phyloP scores from a whole-genome alignment of 1,140 invertebrate species.

The Chironomus tepperi region DNA sequence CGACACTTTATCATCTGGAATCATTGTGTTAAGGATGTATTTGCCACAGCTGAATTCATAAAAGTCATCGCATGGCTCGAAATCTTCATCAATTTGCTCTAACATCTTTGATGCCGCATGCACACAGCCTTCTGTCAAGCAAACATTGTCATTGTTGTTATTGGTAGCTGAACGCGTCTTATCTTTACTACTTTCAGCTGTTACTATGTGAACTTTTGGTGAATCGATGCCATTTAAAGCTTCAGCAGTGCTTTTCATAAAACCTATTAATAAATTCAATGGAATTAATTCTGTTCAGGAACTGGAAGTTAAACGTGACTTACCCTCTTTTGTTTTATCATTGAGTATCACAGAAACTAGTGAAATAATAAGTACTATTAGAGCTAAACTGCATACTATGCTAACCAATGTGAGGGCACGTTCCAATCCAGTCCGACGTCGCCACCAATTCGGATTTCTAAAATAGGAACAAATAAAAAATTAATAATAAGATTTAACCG shows the following conservation, averaged over 20 bases:
- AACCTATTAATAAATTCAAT: constrained; percentile 35
- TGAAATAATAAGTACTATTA: constrained; percentile 55
- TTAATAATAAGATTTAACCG: too few species aligned
- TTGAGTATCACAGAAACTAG: constrained; percentile 46
- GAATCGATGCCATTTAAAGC: constrained; percentile 35
- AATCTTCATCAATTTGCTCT: constrained; percentile 58
- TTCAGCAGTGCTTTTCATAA: constrained; percentile 39
- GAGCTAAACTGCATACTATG: constrained; percentile 51
- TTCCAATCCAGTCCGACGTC: constrained; percentile 67
- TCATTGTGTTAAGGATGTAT: constrained; percentile 61
- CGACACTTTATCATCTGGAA: constrained; percentile 71
- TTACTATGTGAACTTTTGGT: constrained; percentile 23
- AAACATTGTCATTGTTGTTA: constrained; percentile 40
- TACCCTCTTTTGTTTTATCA: constrained; percentile 30
- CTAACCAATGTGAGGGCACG: constrained; percentile 59
- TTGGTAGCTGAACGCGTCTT: constrained; percentile 26
- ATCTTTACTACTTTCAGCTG: constrained; percentile 28
- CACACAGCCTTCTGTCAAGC: constrained; percentile 54
- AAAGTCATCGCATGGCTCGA: constrained; percentile 86
- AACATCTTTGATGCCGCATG: constrained; percentile 63
- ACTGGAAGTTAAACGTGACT: neutral
- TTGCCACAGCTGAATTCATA: constrained; percentile 72
- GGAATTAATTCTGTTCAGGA: neutral
- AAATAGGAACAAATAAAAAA: constrained; percentile 33
- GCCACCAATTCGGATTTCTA: constrained; percentile 84